These are phyloP conservation scores for Apodemia mormo DNA, from an alignment of 2,888 invertebrate species.

Conservation along the genomic window DNA sequence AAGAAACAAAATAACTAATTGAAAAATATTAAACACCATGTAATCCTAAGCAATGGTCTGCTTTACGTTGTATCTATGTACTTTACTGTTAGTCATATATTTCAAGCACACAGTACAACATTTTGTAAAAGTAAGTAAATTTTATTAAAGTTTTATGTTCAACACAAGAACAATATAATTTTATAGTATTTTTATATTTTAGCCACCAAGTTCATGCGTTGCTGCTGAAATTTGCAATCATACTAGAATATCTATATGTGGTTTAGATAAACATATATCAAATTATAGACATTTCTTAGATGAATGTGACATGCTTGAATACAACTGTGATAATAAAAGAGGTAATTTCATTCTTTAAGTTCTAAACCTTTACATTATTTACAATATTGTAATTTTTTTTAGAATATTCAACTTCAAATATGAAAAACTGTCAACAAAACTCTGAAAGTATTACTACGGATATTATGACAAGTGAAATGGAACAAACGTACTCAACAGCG, in stretches of 20 bases:
- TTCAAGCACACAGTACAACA: conserved; percentile 39
- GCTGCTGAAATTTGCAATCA: conserved; percentile 56
- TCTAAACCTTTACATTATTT: background rate
- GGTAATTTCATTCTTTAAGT: conserved; percentile 39
- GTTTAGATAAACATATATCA: conserved; percentile 39
- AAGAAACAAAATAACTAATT: conserved; percentile 12
- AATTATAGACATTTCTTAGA: conserved; percentile 52
- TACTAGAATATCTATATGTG: conserved; percentile 52
- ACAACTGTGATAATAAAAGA: conserved; percentile 55
- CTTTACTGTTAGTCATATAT: conserved; percentile 2
- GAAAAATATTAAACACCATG: conserved; percentile 10
- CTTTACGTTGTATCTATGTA: conserved; percentile 17
- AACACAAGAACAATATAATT: background rate
- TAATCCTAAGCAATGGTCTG: conserved; percentile 19
- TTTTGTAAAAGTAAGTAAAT: conserved; percentile 44
- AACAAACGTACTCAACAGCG: background rate
- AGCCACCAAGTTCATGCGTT: conserved; percentile 51
- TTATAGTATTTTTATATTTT: conserved; percentile 15
- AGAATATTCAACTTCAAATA: background rate
- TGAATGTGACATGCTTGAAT: conserved; percentile 59
- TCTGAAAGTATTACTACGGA: background rate
- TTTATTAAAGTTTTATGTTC: too few species aligned
- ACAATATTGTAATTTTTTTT: background rate
- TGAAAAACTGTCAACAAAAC: background rate
- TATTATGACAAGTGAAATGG: background rate